Percentiles rank a stretch among this genome's conserved stretches.
phyloP scores from a whole-genome alignment of 1,140 invertebrate species.

The Drosophila kepulauana region DNA sequence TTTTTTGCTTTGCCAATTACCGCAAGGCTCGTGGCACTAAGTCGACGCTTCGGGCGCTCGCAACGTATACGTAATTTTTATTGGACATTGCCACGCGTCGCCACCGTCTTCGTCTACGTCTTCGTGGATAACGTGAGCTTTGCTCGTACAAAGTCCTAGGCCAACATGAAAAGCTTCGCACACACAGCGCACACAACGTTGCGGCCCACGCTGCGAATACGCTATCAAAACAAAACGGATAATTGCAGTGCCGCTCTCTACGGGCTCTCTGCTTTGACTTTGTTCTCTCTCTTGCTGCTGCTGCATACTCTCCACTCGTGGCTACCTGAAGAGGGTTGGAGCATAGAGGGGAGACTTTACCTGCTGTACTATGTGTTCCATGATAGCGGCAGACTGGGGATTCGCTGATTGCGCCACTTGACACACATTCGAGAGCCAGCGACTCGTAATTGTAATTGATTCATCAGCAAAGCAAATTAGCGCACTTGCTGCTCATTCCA shows the following conservation, averaged over 20 bases:
- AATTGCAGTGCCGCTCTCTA: conserved; percentile 69
- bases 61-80: conserved; percentile 77
- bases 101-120: conserved; percentile 23
- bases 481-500: conserved; percentile 40
- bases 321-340: conserved; percentile 51
- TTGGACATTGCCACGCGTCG: conserved; percentile 73
- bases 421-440: conserved; percentile 54
- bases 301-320: conserved; percentile 64
- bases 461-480: conserved; percentile 58
- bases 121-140: conserved; percentile 53
- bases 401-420: conserved; percentile 50
- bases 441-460: conserved; percentile 58
- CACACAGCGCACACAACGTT: conserved; percentile 3
- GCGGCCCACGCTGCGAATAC: conserved; percentile 55
- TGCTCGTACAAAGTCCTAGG: conserved; percentile 69
- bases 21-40: conserved; percentile 58
- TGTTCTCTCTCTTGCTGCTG: conserved; percentile 7
- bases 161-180: conserved; percentile 72
- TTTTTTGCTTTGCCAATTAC: conserved; percentile 62
- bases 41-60: conserved; percentile 55
- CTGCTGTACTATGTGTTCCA: neutral
- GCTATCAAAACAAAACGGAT: conserved; percentile 78
- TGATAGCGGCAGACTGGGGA: conserved; percentile 30
- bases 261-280: conserved; percentile 6
- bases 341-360: neutral